Evolutionary conservation across 1,140 invertebrate genomes (phyloP).

Genomic region (Scylla paramamosain): DNA sequence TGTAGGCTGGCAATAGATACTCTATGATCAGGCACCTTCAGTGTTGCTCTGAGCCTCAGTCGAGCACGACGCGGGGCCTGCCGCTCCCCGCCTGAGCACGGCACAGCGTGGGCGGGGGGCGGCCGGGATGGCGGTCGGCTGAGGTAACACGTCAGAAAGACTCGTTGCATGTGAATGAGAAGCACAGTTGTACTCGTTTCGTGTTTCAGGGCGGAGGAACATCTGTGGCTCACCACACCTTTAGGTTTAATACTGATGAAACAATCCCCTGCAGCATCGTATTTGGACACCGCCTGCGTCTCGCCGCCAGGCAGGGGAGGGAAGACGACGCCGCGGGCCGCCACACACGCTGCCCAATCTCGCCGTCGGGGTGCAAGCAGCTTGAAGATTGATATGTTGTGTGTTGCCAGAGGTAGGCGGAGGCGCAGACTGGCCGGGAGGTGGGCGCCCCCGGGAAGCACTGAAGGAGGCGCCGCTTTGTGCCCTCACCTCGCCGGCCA

Average conservation of each 20-base stretch:
- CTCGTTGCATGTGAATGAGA: conserved; percentile 38
- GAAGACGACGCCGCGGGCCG: too few species aligned
- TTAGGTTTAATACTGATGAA: conserved; percentile 40
- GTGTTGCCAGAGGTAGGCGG: background rate
- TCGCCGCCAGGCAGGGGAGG: background rate
- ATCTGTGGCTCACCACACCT: background rate
- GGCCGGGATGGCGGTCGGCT: background rate
- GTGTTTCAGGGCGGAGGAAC: background rate
- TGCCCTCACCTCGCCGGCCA: background rate
- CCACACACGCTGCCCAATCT: background rate
- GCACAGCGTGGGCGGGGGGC: background rate
- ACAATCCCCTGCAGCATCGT: background rate
- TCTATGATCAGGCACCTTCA: conserved; percentile 41
- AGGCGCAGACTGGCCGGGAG: background rate
- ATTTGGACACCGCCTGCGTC: background rate
- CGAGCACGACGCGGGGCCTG: background rate
- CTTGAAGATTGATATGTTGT: background rate
- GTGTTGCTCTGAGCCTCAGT: background rate
- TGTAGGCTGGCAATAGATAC: background rate
- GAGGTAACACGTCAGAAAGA: background rate
- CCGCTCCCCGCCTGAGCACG: background rate
- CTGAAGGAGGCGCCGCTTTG: background rate
- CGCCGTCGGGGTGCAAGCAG: background rate
- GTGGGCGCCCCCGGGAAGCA: conserved; percentile 32
- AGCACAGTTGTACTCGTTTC: conserved; percentile 52